phyloP scores from a whole-genome alignment of 2,113 vertebrate genomes.

The Cinclus cinclus region DNA sequence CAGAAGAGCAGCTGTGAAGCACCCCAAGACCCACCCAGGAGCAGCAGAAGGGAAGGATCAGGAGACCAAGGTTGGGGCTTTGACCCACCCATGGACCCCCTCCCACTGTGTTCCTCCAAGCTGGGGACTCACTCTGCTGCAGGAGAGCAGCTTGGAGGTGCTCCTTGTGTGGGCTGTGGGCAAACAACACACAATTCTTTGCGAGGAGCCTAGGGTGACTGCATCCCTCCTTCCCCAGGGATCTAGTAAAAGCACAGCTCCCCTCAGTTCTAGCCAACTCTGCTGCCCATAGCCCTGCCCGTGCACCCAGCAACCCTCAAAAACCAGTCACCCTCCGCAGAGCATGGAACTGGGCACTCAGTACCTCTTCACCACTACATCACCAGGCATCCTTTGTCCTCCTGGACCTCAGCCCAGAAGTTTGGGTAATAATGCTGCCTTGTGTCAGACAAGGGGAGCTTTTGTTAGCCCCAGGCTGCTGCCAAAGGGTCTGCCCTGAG shows the following conservation, averaged over 20 bases:
- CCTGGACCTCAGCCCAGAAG: neutral
- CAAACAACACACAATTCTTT: neutral
- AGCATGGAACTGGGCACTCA: rapidly evolving
- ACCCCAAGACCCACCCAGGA: neutral
- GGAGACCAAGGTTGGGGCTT: neutral
- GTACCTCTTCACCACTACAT: neutral
- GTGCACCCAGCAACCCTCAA: rapidly evolving
- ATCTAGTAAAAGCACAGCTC: neutral
- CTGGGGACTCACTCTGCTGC: neutral
- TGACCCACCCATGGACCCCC: neutral
- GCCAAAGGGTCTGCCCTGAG: neutral
- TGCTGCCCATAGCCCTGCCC: rapidly evolving
- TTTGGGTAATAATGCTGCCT: neutral
- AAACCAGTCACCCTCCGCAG: neutral
- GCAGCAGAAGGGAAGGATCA: neutral
- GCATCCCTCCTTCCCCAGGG: neutral
- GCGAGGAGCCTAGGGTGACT: neutral
- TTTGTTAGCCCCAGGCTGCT: neutral
- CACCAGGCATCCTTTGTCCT: neutral
- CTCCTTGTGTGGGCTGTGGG: neutral
- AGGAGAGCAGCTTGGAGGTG: neutral
- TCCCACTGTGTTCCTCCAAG: rapidly evolving
- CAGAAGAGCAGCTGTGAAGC: neutral
- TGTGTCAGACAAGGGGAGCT: constrained; percentile 27
- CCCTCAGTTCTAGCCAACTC: neutral